Evolutionary conservation across 2,797 vertebrate species (phyloP).

Genomic region (Oreochromis grahami): DNA sequence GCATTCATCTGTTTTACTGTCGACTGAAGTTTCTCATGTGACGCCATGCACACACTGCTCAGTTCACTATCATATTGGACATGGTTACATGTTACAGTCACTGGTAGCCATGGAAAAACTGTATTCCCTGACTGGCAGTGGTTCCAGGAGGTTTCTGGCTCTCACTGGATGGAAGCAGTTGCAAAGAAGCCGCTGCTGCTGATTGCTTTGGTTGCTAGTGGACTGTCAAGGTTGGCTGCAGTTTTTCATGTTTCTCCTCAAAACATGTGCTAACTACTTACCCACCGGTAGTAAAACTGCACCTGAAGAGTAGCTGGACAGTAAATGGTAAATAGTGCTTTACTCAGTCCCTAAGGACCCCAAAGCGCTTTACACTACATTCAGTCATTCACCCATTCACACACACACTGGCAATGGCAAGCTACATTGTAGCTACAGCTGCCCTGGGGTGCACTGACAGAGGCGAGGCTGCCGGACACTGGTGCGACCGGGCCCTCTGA

Average conservation of each 20-base stretch:
- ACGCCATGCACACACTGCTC: neutral
- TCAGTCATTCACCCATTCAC: no score
- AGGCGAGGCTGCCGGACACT: no score
- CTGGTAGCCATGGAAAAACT: neutral
- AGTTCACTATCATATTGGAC: neutral
- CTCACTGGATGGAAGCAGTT: neutral
- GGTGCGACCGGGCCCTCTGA: no score
- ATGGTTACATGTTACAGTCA: fast-evolving
- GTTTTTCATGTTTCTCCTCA: neutral
- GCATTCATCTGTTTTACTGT: neutral
- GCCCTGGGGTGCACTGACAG: no score
- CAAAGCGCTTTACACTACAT: no score
- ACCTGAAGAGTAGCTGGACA: no score
- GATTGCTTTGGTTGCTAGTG: neutral
- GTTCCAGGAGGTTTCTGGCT: neutral
- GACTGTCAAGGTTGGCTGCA: neutral
- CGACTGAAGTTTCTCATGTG: neutral
- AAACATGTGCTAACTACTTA: neutral
- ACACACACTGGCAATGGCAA: no score
- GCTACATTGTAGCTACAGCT: no score
- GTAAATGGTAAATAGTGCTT: no score
- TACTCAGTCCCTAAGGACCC: no score
- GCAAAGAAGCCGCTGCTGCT: neutral
- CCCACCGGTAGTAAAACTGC: neutral
- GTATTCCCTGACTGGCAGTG: neutral